Evolutionary conservation across 2,888 invertebrate genomes (phyloP).

Genomic region (Lordiphosa andalusiaca): DNA sequence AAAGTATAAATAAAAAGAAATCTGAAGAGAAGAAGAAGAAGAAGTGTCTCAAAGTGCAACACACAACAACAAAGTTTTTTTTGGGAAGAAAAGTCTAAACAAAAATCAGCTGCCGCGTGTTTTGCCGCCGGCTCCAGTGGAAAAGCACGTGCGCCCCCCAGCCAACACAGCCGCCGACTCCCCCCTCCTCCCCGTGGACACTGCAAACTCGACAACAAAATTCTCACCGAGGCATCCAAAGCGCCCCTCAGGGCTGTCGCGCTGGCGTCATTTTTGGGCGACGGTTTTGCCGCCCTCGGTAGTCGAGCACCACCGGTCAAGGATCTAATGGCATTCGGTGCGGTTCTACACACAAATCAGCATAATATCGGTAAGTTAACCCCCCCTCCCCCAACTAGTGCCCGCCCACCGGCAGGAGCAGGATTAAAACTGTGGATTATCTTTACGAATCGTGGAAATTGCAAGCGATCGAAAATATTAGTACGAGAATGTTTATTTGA

Average conservation of each 20-base stretch:
- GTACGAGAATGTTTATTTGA: too few relatives aligned
- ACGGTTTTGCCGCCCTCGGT: constrained; percentile 81
- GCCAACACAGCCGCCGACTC: neutral
- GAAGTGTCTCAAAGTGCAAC: constrained; percentile 8
- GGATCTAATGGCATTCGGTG: constrained; percentile 81
- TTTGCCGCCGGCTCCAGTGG: constrained; percentile 51
- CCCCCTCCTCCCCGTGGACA: constrained; percentile 45
- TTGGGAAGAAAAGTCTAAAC: neutral
- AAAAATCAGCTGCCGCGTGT: constrained; percentile 41
- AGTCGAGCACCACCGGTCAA: constrained; percentile 80
- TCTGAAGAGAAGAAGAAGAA: constrained; percentile 22
- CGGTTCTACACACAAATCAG: constrained; percentile 80
- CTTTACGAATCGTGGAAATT: too few relatives aligned
- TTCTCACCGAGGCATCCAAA: constrained; percentile 81
- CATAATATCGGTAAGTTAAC: constrained; percentile 80
- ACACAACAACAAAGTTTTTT: constrained; percentile 7
- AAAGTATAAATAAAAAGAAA: constrained; percentile 12
- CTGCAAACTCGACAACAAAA: constrained; percentile 77
- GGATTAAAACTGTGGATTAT: too few relatives aligned
- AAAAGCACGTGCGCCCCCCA: constrained; percentile 46
- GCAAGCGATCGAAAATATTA: too few relatives aligned
- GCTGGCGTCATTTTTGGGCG: constrained; percentile 81
- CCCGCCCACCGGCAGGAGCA: neutral
- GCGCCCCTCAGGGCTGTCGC: constrained; percentile 81
- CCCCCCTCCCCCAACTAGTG: too few relatives aligned